These are phyloP conservation scores for Spialia ferax DNA, from an alignment of 2,888 invertebrate species.

Conservation along the genomic window DNA sequence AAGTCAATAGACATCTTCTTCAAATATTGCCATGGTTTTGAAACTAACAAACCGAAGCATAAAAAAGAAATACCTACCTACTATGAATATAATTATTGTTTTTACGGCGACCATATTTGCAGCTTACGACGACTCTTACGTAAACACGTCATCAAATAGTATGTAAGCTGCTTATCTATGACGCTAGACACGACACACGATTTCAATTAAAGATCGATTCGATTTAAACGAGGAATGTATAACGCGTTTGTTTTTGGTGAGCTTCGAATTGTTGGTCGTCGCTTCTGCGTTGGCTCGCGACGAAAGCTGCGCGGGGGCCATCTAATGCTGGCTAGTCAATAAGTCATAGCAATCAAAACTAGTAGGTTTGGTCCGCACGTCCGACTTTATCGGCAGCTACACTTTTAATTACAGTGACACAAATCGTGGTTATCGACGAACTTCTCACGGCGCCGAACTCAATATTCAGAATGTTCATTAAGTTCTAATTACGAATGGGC, in stretches of 20 bases:
- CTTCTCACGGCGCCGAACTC: conserved; percentile 85
- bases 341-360: conserved; percentile 76
- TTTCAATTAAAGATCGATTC: conserved; percentile 83
- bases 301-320: conserved; percentile 57
- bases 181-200: conserved; percentile 81
- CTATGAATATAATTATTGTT: conserved; percentile 16
- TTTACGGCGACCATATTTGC: conserved; percentile 33
- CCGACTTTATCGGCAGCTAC: conserved; percentile 82
- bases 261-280: conserved; percentile 54
- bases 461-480: conserved; percentile 84
- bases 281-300: conserved; percentile 47
- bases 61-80: not conserved
- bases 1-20: too few species aligned
- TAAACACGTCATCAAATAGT: conserved; percentile 61
- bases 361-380: conserved; percentile 70
- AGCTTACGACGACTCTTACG: conserved; percentile 44
- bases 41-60: not conserved
- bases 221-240: conserved; percentile 75
- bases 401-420: conserved; percentile 86
- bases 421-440: conserved; percentile 83
- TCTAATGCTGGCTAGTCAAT: conserved; percentile 64
- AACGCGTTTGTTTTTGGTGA: conserved; percentile 66
- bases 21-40: not conserved
- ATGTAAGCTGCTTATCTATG: conserved; percentile 72
- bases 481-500: conserved; percentile 85